Base-by-base conservation (phyloP, 2,113 vertebrate genomes). In the Chamaetylas fuelleborni region DNA sequence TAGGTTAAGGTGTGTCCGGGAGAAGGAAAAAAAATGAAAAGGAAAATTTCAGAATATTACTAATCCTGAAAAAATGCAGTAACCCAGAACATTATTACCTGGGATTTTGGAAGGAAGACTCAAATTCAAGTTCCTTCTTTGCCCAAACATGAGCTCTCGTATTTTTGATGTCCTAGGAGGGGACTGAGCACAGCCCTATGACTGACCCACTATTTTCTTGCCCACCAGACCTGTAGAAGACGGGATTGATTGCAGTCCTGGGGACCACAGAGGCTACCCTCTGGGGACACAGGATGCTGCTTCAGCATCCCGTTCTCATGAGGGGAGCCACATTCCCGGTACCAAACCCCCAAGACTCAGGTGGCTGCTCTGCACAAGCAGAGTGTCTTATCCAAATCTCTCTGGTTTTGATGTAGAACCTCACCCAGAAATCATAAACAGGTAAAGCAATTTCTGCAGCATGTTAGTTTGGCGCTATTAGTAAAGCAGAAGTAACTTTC, bases 401-500 rank as follows among this genome's bases (percentile, higher is more conserved):
- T 47, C 79, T 2, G 5, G 71, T 62, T 81, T 54, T 28, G 47
- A 62, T 3, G 19, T 4, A 66, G n/a, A 91, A 48, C 48, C 66
- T 84, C 26, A 81, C 26, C 38, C 80, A 54, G 40, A 88, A 86
- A 90, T 19, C 29, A 82, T 6, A 47, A 66, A 73, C 40, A 91
- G 12, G 14, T 20, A 50, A 79, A 81, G 40, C 81, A 61, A 95
- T 58, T 19, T 56, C 67, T 73, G 76, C 74, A 88, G 87, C 62
- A 86, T 0, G 5, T 90, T 91, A 95, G 78, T 80, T 81, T 57
- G 47, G 62, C 22, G 51, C 48, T 58, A 72, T 81, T 96, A 98
- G 92, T 86, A 90, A 97, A 96, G 93, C 85, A 96, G 58, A 97
- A 89, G 69, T 88, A 94, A 92, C 31, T 81, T 45, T 31, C 8